Percentiles rank a stretch among this genome's conserved stretches.
Conservation (phyloP, 2,113 vertebrate genomes). For the Lonchura striata region DNA sequence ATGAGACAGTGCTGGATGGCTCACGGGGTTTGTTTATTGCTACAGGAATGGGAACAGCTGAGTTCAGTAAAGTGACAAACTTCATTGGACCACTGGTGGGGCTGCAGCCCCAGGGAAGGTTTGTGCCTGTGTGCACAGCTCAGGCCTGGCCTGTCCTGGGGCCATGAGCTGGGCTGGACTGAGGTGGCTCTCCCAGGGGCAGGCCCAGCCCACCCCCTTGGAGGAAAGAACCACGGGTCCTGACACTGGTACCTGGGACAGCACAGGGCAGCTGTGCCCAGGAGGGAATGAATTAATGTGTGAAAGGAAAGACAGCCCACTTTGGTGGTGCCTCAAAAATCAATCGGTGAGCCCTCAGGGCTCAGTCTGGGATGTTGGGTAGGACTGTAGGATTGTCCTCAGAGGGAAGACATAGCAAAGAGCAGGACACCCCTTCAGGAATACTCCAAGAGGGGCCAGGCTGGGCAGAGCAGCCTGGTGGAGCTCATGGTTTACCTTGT, state of each 20-base stretch:
- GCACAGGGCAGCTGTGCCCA: not conserved
- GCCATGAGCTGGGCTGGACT: not conserved
- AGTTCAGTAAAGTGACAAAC: not conserved
- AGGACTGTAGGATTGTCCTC: not conserved
- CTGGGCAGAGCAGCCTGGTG: not conserved
- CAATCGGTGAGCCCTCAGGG: not conserved
- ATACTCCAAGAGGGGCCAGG: not conserved
- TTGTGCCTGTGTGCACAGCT: not conserved
- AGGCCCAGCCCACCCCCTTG: not conserved
- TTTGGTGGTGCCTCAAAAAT: not conserved
- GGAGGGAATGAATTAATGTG: conserved; percentile 4
- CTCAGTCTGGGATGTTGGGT: not conserved
- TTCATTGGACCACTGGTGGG: not conserved
- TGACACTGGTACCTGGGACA: not conserved
- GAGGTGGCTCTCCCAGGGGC: not conserved
- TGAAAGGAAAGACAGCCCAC: not conserved
- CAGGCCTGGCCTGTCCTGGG: not conserved
- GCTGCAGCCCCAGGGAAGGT: not conserved
- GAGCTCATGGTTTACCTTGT: not conserved
- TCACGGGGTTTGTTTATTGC: conserved; percentile 53
- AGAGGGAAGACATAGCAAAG: not conserved
- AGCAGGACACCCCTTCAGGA: not conserved
- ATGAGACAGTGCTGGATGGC: not conserved
- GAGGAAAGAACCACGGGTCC: not conserved
- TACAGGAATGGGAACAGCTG: not conserved